A percentile compares a stretch with the other conserved stretches of the same genome.
Evolutionary conservation across 2,113 vertebrate species (phyloP).

Genomic region (Hystrix brachyura): DNA sequence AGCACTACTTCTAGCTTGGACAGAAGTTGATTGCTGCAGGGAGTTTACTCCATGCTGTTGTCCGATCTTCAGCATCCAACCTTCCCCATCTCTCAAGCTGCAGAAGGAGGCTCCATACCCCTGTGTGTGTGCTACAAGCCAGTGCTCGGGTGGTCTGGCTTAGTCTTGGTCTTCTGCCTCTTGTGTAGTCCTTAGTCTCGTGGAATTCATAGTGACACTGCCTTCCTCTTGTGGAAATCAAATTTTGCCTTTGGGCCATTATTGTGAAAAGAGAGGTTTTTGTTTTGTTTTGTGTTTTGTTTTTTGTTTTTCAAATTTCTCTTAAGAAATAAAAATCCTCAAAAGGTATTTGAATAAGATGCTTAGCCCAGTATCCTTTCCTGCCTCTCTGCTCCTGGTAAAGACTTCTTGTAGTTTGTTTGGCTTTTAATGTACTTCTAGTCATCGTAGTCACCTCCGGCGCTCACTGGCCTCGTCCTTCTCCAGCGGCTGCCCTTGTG

Average conservation of each 20-base stretch:
- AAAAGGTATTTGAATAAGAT: background rate
- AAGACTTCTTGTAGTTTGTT: background rate
- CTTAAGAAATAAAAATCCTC: background rate
- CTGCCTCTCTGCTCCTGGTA: background rate
- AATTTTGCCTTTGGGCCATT: background rate
- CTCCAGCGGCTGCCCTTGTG: no score
- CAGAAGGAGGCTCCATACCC: background rate
- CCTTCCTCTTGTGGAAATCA: background rate
- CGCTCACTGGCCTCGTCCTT: background rate
- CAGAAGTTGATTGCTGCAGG: background rate
- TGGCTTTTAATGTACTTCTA: background rate
- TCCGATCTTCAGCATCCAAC: background rate
- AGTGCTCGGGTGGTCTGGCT: no score
- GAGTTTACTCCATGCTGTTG: background rate
- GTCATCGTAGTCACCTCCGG: background rate
- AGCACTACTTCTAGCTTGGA: no score
- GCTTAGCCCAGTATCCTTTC: background rate
- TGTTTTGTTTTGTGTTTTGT: background rate
- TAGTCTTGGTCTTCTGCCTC: background rate
- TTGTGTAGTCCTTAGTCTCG: background rate
- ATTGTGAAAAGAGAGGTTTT: background rate
- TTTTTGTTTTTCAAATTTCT: background rate
- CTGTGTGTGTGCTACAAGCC: accelerated
- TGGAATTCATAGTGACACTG: background rate
- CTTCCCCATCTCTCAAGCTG: background rate